Evolutionary conservation across 2,797 vertebrate genomes (phyloP).

Genomic region (Sebastes oblongus): DNA sequence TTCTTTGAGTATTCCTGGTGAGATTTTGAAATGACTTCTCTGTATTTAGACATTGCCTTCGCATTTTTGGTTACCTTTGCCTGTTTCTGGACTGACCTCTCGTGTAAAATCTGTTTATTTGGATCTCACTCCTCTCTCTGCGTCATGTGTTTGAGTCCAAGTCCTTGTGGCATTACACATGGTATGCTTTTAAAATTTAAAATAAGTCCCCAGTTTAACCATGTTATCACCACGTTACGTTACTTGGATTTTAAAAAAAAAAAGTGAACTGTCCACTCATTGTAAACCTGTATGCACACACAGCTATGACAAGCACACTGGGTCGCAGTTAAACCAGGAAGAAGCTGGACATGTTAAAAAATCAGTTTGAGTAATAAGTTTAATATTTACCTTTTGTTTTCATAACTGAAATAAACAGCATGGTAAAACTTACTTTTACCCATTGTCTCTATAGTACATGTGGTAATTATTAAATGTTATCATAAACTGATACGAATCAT

Average conservation of each 20-base stretch:
- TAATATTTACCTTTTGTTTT: neutral
- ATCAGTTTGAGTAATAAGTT: neutral
- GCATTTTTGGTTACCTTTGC: rapidly evolving
- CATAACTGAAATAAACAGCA: neutral
- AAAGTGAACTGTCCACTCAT: neutral
- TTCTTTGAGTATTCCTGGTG: too few species aligned
- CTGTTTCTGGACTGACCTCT: too few species aligned
- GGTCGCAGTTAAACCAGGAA: neutral
- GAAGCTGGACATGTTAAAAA: neutral
- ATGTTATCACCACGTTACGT: rapidly evolving
- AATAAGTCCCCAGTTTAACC: neutral
- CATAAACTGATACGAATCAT: neutral
- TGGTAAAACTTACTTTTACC: neutral
- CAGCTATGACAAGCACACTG: neutral
- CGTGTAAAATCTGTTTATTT: too few species aligned
- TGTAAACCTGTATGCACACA: neutral
- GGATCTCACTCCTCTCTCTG: too few species aligned
- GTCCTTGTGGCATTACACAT: too few species aligned
- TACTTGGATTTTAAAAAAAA: neutral
- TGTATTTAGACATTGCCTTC: too few species aligned
- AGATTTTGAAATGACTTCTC: too few species aligned
- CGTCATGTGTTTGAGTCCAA: too few species aligned
- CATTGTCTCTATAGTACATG: neutral
- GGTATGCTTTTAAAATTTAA: neutral
- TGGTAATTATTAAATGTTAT: neutral